Base-by-base conservation (phyloP, 2,797 vertebrate genomes). In the Geotrypetes seraphini region DNA sequence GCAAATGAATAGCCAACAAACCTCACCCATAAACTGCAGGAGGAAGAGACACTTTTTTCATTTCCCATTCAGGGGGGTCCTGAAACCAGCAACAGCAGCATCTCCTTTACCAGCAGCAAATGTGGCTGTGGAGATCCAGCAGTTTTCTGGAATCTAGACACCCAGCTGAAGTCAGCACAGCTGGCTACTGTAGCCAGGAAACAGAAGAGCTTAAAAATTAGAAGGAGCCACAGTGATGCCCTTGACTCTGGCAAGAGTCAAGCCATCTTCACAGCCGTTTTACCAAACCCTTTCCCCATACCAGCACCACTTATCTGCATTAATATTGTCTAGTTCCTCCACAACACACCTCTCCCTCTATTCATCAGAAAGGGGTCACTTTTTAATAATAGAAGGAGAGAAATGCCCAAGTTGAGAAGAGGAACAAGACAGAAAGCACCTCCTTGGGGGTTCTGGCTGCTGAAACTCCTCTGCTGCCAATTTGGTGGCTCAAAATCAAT, bases 261-360 rank as follows among this genome's bases (percentile, higher is more conserved):
- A 62, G 80, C 75, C 69, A 86, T 80, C 77, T 63, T 69, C 75
- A 66, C 64, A 65, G 83, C 82, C 72, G 57, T 68, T 79, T 78
- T 62, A 80, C 63, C 57, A 67, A 69, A 75, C 72, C 53, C 47
- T 46, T 28, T 31, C 30, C 31, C 63, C 36, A 57, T 64, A 72
- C 72, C 33, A 63, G 61, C 68, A 76, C 66, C 20, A 42, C 60
- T 65, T 82, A n/a, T n/a, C n/a, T n/a, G 81, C 83, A 82, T 88
- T 87, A 87, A 85, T 89, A 86, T 89, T 81, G n/a, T n/a, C 91
- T 83, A 80, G 84, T n/a, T n/a, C n/a, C n/a, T n/a, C n/a, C n/a
- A n/a, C n/a, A n/a, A n/a, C n/a, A n/a, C n/a, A n/a, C n/a, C n/a
- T n/a, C n/a, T n/a, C n/a, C n/a, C n/a, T n/a, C n/a, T 77, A 77